phyloP scores from a whole-genome alignment of 2,888 invertebrate genomes.

The Pyrochroa serraticornis region DNA sequence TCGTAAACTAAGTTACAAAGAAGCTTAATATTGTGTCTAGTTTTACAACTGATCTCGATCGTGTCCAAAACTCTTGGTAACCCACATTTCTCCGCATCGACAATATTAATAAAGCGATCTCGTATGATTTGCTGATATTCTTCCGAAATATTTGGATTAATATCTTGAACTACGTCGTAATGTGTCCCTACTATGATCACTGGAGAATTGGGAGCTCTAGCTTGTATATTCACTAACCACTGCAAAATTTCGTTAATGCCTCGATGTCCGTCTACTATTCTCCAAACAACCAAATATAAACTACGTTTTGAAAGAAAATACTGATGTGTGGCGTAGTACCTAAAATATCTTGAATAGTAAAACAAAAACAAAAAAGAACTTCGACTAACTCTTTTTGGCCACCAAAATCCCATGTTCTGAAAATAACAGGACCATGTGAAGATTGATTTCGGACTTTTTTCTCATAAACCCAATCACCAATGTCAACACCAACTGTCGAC shows the following conservation, averaged over 20 bases:
- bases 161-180: constrained; percentile 82
- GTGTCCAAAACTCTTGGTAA: constrained; percentile 92
- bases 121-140: constrained; percentile 88
- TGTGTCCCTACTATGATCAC: constrained; percentile 97
- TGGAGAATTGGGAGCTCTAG: constrained; percentile 93
- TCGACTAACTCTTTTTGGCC: constrained; percentile 86
- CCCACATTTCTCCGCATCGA: constrained; percentile 95
- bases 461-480: constrained; percentile 93
- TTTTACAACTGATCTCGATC: constrained; percentile 89
- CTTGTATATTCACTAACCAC: constrained; percentile 96
- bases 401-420: constrained; percentile 98
- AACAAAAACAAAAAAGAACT: constrained; percentile 2
- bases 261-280: constrained; percentile 86
- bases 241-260: constrained; percentile 90
- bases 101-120: constrained; percentile 86
- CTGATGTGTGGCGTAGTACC: constrained; percentile 97
- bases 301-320: constrained; percentile 96
- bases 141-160: constrained; percentile 67
- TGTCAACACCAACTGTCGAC: constrained; percentile 97
- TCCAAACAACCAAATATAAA: constrained; percentile 94
- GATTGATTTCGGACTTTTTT: constrained; percentile 78
- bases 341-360: constrained; percentile 42
- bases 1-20: constrained; percentile 93
- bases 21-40: constrained; percentile 86
- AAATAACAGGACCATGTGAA: constrained; percentile 82